phyloP scores from a whole-genome alignment of 2,797 vertebrate genomes.

The Xenentodon cancila region DNA sequence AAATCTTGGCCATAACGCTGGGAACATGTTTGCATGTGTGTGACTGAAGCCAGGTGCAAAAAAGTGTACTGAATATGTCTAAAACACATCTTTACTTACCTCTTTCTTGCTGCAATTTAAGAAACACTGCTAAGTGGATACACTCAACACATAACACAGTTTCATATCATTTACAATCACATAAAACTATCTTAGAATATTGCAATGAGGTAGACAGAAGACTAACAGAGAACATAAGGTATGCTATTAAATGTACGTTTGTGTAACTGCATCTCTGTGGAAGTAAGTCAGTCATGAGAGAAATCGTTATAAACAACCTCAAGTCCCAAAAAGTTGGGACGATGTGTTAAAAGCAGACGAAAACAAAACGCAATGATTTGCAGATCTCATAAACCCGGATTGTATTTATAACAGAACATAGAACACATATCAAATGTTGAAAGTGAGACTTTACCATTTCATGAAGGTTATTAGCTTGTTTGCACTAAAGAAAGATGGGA shows the following conservation, averaged over 20 bases:
- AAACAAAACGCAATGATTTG: too few species aligned
- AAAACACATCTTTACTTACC: constrained; percentile 54
- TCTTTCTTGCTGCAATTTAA: constrained; percentile 7
- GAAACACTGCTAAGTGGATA: constrained; percentile 20
- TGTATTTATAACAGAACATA: too few species aligned
- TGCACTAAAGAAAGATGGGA: too few species aligned
- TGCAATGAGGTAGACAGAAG: background rate
- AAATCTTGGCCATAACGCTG: constrained; percentile 5
- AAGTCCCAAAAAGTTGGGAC: too few species aligned
- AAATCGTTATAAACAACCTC: background rate
- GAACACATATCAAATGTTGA: too few species aligned
- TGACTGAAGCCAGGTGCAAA: background rate
- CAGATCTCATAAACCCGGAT: too few species aligned
- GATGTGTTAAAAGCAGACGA: too few species aligned
- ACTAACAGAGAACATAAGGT: constrained; percentile 7
- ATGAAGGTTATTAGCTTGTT: too few species aligned
- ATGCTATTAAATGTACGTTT: background rate
- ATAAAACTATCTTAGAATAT: constrained; percentile 1
- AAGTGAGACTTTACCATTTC: too few species aligned
- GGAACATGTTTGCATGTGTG: constrained; percentile 2
- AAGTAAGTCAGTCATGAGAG: constrained; percentile 40
- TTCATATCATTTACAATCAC: constrained; percentile 12
- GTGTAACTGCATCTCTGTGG: constrained; percentile 32
- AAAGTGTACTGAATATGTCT: background rate
- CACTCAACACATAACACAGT: constrained; percentile 16